Evolutionary conservation across 2,113 vertebrate genomes (phyloP).

Genomic region (Eira barbara): DNA sequence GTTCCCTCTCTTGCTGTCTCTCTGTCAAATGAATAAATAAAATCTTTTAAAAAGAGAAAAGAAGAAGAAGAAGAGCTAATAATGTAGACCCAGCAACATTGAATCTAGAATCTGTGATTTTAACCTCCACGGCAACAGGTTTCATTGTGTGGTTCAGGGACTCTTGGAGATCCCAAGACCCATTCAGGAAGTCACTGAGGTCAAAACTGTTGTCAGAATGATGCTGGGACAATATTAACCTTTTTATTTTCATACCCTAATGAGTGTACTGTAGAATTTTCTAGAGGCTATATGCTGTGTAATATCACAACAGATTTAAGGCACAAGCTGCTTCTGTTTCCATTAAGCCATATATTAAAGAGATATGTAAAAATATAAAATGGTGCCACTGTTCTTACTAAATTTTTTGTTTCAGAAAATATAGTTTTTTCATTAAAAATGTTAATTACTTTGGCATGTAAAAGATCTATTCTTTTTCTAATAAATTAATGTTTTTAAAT

Average conservation of each 20-base stretch:
- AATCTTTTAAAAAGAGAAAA: background rate
- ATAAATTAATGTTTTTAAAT: background rate
- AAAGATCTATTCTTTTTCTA: background rate
- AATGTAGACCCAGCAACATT: background rate
- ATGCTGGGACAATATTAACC: background rate
- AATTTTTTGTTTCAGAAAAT: background rate
- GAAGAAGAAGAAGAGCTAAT: background rate
- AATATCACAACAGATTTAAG: background rate
- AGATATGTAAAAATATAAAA: background rate
- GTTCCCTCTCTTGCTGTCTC: no score
- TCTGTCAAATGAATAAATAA: no score
- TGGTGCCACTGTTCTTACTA: background rate
- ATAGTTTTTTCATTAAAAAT: background rate
- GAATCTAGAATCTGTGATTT: background rate
- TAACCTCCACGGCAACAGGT: background rate
- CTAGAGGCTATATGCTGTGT: background rate
- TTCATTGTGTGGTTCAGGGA: background rate
- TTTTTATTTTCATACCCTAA: background rate
- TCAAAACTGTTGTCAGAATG: constrained; percentile 11
- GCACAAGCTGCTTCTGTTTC: background rate
- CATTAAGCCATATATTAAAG: background rate
- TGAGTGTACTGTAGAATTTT: background rate
- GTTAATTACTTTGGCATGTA: background rate
- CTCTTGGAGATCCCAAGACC: background rate
- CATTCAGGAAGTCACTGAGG: background rate